A percentile compares a stretch with the other conserved stretches of the same genome.
phyloP scores from a whole-genome alignment of 2,797 vertebrate genomes.

The Petrocephalus schoutedeni region DNA sequence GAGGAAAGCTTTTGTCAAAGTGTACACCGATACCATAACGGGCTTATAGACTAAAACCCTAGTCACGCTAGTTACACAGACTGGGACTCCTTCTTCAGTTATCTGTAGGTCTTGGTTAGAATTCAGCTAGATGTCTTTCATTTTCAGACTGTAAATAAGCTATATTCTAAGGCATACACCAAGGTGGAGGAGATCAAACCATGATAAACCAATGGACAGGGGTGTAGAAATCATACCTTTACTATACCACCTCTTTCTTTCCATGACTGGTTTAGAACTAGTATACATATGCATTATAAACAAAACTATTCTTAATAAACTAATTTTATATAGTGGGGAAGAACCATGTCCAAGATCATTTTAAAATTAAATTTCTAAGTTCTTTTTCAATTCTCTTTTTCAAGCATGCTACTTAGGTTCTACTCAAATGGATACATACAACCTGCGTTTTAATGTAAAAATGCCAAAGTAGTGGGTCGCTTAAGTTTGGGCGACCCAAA shows the following conservation, averaged over 20 bases:
- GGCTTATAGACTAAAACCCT: conserved; percentile 42
- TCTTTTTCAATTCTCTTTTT: neutral
- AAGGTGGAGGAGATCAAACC: conserved; percentile 49
- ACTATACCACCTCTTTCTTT: neutral
- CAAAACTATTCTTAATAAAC: neutral
- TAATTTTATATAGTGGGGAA: neutral
- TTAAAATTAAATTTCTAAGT: neutral
- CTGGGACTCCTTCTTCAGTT: neutral
- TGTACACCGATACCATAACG: conserved; percentile 23
- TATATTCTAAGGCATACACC: conserved; percentile 70
- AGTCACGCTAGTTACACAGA: conserved; percentile 14
- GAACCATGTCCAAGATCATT: neutral
- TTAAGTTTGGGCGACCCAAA: neutral
- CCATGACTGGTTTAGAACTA: neutral
- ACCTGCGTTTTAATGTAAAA: neutral
- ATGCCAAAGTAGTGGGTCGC: neutral
- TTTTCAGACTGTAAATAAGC: conserved; percentile 66
- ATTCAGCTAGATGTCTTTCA: conserved; percentile 37
- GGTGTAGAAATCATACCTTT: conserved; percentile 20
- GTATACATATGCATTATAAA: neutral
- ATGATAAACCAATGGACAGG: conserved; percentile 55
- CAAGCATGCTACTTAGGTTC: neutral
- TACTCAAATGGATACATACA: neutral
- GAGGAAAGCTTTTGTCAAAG: conserved; percentile 46
- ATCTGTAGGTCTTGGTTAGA: conserved; percentile 28